Evolutionary conservation across 1,140 invertebrate species (phyloP).

Genomic region (Drosophila rufa): DNA sequence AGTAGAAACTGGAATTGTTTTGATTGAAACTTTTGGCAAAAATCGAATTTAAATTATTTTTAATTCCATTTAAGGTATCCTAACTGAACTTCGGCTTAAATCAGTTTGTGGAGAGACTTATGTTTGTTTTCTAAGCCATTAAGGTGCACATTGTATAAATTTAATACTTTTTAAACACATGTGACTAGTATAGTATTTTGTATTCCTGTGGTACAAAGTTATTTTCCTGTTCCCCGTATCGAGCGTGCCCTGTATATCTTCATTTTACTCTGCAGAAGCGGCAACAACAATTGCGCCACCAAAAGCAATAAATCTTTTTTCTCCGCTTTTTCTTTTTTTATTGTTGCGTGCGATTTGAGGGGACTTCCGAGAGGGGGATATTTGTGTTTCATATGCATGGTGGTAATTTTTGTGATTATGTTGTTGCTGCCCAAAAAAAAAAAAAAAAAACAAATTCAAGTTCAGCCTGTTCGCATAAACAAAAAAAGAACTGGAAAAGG

Average conservation of each 20-base stretch:
- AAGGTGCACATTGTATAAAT: neutral
- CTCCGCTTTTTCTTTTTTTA: slow-evolving; percentile 50
- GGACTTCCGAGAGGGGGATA: slow-evolving; percentile 53
- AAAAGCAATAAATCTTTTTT: slow-evolving; percentile 80
- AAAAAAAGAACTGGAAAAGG: slow-evolving; percentile 49
- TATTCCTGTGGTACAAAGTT: neutral
- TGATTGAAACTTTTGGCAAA: neutral
- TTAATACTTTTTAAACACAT: neutral
- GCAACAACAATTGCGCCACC: slow-evolving; percentile 75
- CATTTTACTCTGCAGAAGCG: slow-evolving; percentile 39
- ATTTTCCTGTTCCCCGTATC: neutral
- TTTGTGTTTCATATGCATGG: slow-evolving; percentile 83
- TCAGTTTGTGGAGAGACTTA: neutral
- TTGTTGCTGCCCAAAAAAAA: slow-evolving; percentile 51
- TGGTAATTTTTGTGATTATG: slow-evolving; percentile 82
- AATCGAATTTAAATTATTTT: neutral
- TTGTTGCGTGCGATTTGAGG: slow-evolving; percentile 71
- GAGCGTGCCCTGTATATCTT: slow-evolving; percentile 15
- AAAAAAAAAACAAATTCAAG: slow-evolving; percentile 61
- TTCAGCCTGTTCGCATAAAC: slow-evolving; percentile 75
- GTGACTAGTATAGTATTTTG: neutral
- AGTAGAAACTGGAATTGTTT: neutral
- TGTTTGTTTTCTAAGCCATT: neutral
- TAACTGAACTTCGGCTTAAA: too few relatives aligned
- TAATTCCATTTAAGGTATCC: neutral